A percentile compares a stretch with the other conserved stretches of the same genome.
phyloP scores from a whole-genome alignment of 2,888 invertebrate species.

The Drosophila paucipuncta region DNA sequence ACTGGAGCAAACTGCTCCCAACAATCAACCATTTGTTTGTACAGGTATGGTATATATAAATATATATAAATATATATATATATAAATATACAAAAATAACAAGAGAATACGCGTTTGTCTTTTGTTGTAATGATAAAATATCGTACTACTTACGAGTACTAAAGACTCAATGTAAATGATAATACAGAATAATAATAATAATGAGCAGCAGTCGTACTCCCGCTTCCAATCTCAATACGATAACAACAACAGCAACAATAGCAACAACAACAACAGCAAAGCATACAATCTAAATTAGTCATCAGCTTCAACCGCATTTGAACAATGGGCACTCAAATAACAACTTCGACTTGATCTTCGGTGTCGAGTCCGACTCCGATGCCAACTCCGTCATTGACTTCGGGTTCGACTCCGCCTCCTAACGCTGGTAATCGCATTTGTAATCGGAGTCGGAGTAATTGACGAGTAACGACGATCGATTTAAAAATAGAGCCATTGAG shows the following conservation, averaged over 20 bases:
- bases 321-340: constrained; percentile 49
- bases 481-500: constrained; percentile 2
- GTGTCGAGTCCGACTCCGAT: neutral
- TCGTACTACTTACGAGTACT: constrained; percentile 46
- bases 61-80: neutral
- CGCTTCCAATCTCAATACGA: constrained; percentile 7
- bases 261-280: constrained; percentile 9
- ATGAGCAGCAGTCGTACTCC: constrained; percentile 15
- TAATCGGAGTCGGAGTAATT: constrained; percentile 36
- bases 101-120: constrained; percentile 34
- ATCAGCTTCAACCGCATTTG: constrained; percentile 40
- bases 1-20: constrained; percentile 19
- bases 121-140: constrained; percentile 61
- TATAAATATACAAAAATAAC: constrained; percentile 11
- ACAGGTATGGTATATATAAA: neutral
- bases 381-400: neutral
- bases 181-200: constrained; percentile 47
- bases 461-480: constrained; percentile 24
- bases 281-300: constrained; percentile 56
- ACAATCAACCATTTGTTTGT: constrained; percentile 10
- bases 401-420: constrained; percentile 2
- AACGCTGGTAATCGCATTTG: constrained; percentile 7
- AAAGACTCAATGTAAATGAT: constrained; percentile 64
- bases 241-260: constrained; percentile 4
- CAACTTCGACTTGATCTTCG: neutral